Base-by-base conservation (phyloP, 2,888 invertebrate genomes). In the Aelia acuminata region DNA sequence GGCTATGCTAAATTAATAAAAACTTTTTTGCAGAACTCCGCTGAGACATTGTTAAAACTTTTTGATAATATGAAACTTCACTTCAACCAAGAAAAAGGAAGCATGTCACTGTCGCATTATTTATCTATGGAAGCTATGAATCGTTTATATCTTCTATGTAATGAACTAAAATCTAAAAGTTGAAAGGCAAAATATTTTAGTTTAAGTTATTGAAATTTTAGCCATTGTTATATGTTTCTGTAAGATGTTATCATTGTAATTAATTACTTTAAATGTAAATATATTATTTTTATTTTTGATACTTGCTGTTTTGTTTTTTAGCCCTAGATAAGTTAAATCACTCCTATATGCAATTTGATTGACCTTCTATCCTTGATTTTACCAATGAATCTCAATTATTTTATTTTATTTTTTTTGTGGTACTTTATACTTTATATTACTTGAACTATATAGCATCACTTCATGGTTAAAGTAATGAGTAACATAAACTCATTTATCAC, bases 131-230 rank as follows among this genome's bases (percentile, higher is more conserved):
- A 80, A 80, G 80, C 80, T 43, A 43, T 80, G n/a, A 80, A 80
- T 80, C 80, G 80, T n/a, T 47, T 80, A 80, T 80, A 80, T 80
- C 80, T 80, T 43, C 10, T 80, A 43, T 80, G 80, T 80, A 80
- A 80, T 47, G 80, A 80, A n/a, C 31, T 80, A n/a, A 70, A 70
- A 70, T 70, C 63, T 10, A 70, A 70, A 70, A 70, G 35, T 31
- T 70, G 18, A 35, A 70, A 35, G 5, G 18, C 31, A 31, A 35
- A 35, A 26, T 26, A 2, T 3, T 57, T 57, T 70, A 35, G 22
- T 70, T 35, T 35, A 7, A 35, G 18, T 2, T 18, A 35, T 5
- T 8, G 8, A 70, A 35, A 18, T 35, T 35, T 8, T 26, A n/a
- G 11, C 26, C 35, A 35, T 63, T 63, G 26, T 63, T 35, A 35